Evolutionary conservation across 2,797 vertebrate species (phyloP), one percentile per base, ranked within the genome.

Genomic region (Gambelia wislizenii): DNA sequence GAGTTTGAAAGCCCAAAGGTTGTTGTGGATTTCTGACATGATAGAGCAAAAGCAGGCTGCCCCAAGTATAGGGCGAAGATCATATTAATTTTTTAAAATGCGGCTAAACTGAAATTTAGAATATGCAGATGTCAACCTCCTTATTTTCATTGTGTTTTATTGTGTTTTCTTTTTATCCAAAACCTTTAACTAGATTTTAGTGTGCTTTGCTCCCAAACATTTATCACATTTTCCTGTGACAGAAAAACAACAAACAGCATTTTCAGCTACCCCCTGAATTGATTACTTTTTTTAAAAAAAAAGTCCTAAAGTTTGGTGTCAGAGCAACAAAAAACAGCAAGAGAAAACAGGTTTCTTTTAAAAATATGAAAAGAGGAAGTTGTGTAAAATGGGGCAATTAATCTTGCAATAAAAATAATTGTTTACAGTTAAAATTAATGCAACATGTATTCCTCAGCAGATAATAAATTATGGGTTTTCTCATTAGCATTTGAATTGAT

Each of bases 341-440:
- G 95, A 94, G 96, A 96, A 97, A 97, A 96, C 92, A 90, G 96
- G 96, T 96, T 96, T 95, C 93, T 97, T 97, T 95, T 95, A 96
- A 97, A 97, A 97, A 97, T 97, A 97, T 97, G 96, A 97, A 97
- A 96, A 96, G 96, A 96, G 97, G 96, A 98, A 98, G 96, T 96
- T 96, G 96, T 96, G 90, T 96, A 96, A 96, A 96, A 96, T 96
- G 95, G 95, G 95, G 97, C 97, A 97, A 98, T 98, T 98, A 98
- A 98, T 98, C 98, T 98, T 98, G 96, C 96, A 97, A 98, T 97
- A 98, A 97, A 98, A 98, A 98, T 98, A 98, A 98, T 98, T 98
- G 98, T 98, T 98, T 98, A 98, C 97, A 98, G 98, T 98, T 98
- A 97, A 98, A 97, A 97, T 98, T 97, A 98, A 98, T 97, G 97